Evolutionary conservation across 2,113 vertebrate genomes (phyloP).

Genomic region (Pitta sordida): DNA sequence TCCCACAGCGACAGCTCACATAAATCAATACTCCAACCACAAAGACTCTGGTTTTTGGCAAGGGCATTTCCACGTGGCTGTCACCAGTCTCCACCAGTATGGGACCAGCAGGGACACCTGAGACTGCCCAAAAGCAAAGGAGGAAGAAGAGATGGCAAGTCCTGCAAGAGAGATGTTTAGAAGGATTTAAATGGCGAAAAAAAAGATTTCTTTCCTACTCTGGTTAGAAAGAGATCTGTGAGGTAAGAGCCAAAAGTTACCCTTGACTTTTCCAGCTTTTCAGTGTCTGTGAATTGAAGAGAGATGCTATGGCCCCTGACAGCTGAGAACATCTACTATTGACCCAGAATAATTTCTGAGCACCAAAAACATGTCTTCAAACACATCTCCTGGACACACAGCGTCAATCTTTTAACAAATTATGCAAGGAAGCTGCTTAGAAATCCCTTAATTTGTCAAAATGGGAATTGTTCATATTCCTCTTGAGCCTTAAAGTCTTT

Average conservation of each 20-base stretch:
- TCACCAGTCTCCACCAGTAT: neutral
- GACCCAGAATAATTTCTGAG: neutral
- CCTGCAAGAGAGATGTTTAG: neutral
- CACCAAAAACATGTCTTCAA: neutral
- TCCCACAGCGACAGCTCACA: neutral
- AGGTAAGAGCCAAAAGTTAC: neutral
- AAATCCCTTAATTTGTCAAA: neutral
- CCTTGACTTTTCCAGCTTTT: neutral
- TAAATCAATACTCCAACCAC: neutral
- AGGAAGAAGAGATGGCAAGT: neutral
- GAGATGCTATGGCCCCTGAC: neutral
- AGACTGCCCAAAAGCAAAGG: fast-evolving
- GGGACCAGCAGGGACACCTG: neutral
- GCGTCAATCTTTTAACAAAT: neutral
- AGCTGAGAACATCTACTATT: neutral
- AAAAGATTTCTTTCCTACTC: neutral
- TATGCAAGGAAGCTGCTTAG: neutral
- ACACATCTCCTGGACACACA: neutral
- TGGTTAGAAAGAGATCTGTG: neutral
- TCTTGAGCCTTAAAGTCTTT: neutral
- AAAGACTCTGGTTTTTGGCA: neutral
- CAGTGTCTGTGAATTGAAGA: neutral
- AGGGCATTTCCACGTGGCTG: neutral
- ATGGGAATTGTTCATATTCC: neutral
- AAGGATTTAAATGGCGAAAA: neutral